Conservation (phyloP, 1,140 invertebrate genomes). For the Bombus fervidus region DNA sequence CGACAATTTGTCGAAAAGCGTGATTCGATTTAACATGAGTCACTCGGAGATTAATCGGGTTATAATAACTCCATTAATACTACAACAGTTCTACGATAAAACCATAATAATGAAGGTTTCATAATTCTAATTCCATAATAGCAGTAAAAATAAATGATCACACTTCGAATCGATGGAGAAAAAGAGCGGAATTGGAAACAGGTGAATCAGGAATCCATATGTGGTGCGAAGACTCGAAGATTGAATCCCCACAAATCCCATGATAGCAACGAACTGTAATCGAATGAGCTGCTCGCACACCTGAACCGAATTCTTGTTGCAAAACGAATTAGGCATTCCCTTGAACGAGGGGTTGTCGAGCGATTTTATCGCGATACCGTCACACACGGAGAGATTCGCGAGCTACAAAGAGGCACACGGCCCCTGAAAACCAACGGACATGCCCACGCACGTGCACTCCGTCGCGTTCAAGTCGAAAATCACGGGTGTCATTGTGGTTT, state of each 20-base stretch:
- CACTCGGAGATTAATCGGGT: too few species aligned
- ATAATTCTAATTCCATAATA: too few species aligned
- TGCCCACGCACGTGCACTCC: background rate
- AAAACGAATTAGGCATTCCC: conserved; percentile 21
- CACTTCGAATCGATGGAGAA: too few species aligned
- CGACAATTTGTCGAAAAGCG: too few species aligned
- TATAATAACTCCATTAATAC: too few species aligned
- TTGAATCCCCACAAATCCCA: conserved; percentile 43
- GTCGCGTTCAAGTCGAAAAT: conserved; percentile 50
- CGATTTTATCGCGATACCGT: background rate
- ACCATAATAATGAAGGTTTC: too few species aligned
- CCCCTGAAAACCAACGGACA: background rate
- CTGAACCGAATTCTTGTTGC: conserved; percentile 8
- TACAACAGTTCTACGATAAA: too few species aligned
- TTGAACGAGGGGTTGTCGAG: background rate
- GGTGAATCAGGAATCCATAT: conserved; percentile 33
- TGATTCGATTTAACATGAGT: too few species aligned
- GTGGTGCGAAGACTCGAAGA: background rate
- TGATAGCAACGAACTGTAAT: conserved; percentile 52
- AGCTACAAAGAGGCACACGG: background rate
- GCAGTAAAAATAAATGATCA: too few species aligned
- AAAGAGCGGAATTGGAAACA: background rate
- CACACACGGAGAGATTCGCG: background rate
- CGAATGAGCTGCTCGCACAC: conserved; percentile 4
- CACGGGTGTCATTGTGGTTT: conserved; percentile 66